Base-by-base conservation (phyloP, 2,113 vertebrate genomes). In the Xyrauchen texanus region DNA sequence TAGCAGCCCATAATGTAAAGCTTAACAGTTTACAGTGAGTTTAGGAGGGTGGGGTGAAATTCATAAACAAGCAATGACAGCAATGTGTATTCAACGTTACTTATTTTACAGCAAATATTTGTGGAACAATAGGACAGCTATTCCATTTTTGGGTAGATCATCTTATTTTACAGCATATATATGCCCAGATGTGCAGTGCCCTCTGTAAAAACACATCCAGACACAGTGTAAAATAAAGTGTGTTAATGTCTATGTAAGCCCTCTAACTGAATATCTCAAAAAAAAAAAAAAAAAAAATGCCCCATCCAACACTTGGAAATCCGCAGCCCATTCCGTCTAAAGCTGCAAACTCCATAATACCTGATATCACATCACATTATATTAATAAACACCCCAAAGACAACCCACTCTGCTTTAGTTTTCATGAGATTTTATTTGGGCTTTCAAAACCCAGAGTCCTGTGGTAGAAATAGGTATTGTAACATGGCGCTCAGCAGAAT, bases 401-500 rank as follows among this genome's bases (percentile, higher is more conserved):
- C 60, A 45, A 44, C 66, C 72, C 74, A 80, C 64, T 46, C 16
- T 62, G 67, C 45, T 67, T 63, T 5, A 12, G 52, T 51, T 68
- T 34, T 75, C 42, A 47, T 15, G 68, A 77, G 58, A 83, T 76
- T 60, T 51, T 65, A 72, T 75, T 77, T 84, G 42, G 10, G 45
- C 68, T 78, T 82, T 77, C 72, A 66, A 83, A 70, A 79, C 72
- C 65, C 74, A 70, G 58, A 46, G 52, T 82, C 78, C 80, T 68
- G 77, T 83, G 83, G 77, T 81, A 74, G 82, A 85, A 84, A 82
- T 76, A 80, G 83, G 83, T 82, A 84, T 83, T 76, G 83, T 76
- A 76, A 87, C 77, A 79, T 81, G 84, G 75, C 84, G 65, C 83
- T 77, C 10, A 8, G 85, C 68, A 89, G 91, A 93, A 93, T 91